These are phyloP conservation scores for Rhynchonycteris naso DNA, from an alignment of 2,797 vertebrate species.

Conservation along the genomic window DNA sequence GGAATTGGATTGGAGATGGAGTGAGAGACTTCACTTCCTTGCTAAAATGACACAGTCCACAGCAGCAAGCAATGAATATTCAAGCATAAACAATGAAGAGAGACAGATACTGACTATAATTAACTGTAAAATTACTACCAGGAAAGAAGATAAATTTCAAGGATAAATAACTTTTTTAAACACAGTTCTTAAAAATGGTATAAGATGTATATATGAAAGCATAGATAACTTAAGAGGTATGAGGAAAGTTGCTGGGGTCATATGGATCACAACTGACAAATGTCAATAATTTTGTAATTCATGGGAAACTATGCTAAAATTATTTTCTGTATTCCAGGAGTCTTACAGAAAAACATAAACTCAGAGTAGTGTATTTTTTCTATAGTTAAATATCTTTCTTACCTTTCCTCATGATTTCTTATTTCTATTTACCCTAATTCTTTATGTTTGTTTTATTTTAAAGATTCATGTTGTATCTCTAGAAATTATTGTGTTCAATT, in stretches of 20 bases:
- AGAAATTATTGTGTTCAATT: background rate
- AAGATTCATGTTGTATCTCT: background rate
- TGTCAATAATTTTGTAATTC: background rate
- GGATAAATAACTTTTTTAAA: background rate
- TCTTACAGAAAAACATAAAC: background rate
- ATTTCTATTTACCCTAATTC: background rate
- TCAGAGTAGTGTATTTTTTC: background rate
- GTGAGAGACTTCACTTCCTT: background rate
- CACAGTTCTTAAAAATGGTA: background rate
- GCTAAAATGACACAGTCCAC: background rate
- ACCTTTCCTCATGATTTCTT: background rate
- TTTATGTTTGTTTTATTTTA: conserved; percentile 2
- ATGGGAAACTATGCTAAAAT: background rate
- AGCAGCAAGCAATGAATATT: background rate
- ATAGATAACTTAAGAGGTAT: background rate
- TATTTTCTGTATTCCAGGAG: background rate
- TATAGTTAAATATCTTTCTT: background rate
- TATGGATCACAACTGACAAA: background rate
- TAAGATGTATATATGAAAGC: background rate
- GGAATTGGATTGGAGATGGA: background rate
- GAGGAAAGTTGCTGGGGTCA: background rate
- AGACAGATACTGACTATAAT: background rate
- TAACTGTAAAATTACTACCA: background rate
- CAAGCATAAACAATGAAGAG: background rate
- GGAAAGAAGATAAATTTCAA: background rate